These are phyloP conservation scores for Rattus rattus DNA, from an alignment of 2,113 vertebrate genomes.

Conservation along the genomic window DNA sequence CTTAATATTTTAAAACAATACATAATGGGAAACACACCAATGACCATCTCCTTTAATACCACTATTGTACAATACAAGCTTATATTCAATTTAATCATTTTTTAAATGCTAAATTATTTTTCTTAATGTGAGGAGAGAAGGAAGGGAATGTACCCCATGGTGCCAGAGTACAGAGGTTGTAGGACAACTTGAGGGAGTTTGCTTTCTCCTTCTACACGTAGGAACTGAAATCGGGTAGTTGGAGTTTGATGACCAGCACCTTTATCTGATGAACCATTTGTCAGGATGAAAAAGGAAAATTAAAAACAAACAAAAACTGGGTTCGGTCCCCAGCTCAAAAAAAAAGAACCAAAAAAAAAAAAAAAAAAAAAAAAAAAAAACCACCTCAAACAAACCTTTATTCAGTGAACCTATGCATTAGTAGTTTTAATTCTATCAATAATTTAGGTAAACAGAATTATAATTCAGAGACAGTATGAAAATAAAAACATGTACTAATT, in stretches of 20 bases:
- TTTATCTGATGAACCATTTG: background rate
- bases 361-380: too few species aligned
- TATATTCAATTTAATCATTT: conserved; percentile 28
- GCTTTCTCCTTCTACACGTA: background rate
- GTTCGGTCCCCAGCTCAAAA: too few species aligned
- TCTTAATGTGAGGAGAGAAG: background rate
- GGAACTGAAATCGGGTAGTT: background rate
- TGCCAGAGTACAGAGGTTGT: background rate
- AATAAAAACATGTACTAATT: background rate
- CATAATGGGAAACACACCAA: background rate
- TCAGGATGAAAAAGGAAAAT: background rate
- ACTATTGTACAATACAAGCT: background rate
- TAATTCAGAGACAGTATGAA: conserved; percentile 44
- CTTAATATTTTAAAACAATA: background rate
- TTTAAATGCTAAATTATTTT: background rate
- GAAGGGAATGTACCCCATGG: background rate
- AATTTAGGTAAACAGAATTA: conserved; percentile 19
- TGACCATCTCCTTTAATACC: background rate
- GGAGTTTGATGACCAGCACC: background rate
- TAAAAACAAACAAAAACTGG: conserved; percentile 48
- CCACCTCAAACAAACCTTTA: background rate
- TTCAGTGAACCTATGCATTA: background rate
- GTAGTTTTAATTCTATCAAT: conserved; percentile 13
- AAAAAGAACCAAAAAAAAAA: too few species aligned
- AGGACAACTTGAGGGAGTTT: background rate